Percentiles rank a stretch among this genome's conserved stretches.
Conservation (phyloP, 64 coral and sea anemone species). For the Pachyseris speciosa region DNA sequence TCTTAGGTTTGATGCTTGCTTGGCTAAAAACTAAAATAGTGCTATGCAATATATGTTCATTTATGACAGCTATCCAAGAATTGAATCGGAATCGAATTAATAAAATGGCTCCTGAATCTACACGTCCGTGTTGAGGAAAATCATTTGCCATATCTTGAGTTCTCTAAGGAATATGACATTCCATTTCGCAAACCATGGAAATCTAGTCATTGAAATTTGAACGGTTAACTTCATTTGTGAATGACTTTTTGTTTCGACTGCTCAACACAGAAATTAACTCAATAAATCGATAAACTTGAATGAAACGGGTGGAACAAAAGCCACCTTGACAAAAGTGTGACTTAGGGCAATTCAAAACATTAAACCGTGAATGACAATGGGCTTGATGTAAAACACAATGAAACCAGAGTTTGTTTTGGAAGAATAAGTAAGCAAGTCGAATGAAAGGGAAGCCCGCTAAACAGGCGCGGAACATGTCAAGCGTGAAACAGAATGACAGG, state of each 20-base stretch:
- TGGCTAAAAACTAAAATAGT: too few species aligned
- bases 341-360: not conserved
- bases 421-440: not conserved
- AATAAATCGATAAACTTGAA: not conserved
- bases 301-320: not conserved
- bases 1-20: too few species aligned
- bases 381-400: not conserved
- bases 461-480: not conserved
- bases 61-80: too few species aligned
- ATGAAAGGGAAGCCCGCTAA: not conserved
- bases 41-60: too few species aligned
- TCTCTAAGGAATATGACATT: too few species aligned
- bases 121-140: too few species aligned
- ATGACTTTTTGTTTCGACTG: not conserved
- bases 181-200: too few species aligned
- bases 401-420: slow-evolving; percentile 17
- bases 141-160: too few species aligned
- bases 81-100: too few species aligned
- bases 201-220: too few species aligned
- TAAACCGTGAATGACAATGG: slow-evolving; percentile 15
- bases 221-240: not conserved
- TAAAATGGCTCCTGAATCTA: too few species aligned
- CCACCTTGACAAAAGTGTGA: slow-evolving; percentile 3
- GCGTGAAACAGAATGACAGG: not conserved
- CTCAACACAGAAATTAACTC: not conserved